Percentiles rank a stretch among this genome's conserved stretches.
Conservation (phyloP, 2,888 invertebrate species). For the Zootermopsis nevadensis region DNA sequence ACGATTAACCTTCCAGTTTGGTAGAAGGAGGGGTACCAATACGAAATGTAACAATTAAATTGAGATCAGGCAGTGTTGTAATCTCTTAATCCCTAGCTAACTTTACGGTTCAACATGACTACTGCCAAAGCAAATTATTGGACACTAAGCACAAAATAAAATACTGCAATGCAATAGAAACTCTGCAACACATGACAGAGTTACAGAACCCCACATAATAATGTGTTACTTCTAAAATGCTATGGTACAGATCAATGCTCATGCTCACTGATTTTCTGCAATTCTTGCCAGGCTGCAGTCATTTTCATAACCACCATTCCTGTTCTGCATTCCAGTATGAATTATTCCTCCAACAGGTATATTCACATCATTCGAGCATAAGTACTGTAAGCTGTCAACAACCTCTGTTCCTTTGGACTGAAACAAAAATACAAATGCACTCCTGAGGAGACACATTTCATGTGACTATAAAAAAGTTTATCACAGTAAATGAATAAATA, state of each 20-base stretch:
- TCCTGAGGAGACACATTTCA: too few relatives aligned
- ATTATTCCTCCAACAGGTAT: constrained; percentile 93
- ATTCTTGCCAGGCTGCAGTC: constrained; percentile 95
- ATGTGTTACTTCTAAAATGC: background rate
- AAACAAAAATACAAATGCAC: constrained; percentile 54
- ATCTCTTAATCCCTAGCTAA: too few relatives aligned
- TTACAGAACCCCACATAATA: background rate
- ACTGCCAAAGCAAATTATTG: too few relatives aligned
- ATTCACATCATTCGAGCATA: constrained; percentile 97
- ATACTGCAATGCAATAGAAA: too few relatives aligned
- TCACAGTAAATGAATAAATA: too few relatives aligned
- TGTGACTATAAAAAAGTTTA: too few relatives aligned
- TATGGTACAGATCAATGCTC: constrained; percentile 58
- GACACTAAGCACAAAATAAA: too few relatives aligned
- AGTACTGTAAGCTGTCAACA: constrained; percentile 87
- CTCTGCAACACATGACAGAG: background rate
- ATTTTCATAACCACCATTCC: constrained; percentile 95
- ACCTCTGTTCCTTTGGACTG: constrained; percentile 90
- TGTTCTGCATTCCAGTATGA: constrained; percentile 98
- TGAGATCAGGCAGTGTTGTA: too few relatives aligned
- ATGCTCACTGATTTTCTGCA: constrained; percentile 86
- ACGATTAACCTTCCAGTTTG: too few relatives aligned
- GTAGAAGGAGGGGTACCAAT: too few relatives aligned
- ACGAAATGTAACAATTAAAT: too few relatives aligned
- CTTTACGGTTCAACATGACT: too few relatives aligned